Evolutionary conservation across 2,797 vertebrate genomes (phyloP), one percentile per base, ranked within the genome.

Genomic region (Danio jaintianensis): DNA sequence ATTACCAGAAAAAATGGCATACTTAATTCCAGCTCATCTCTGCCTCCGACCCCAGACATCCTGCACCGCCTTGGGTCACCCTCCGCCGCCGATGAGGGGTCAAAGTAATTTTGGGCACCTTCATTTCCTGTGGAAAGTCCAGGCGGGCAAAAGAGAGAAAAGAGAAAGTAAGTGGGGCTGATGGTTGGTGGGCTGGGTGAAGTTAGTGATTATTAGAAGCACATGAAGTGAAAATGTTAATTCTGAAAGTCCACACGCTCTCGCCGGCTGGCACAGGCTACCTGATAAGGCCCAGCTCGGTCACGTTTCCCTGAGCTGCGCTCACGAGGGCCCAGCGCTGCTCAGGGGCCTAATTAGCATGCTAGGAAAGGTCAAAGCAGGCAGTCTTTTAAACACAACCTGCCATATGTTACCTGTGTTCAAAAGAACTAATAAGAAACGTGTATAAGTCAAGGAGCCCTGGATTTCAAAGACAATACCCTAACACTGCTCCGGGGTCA

Each of bases 21-120:
- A 97, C 96, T 96, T 98, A 98, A 98, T 98, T 98, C 96, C 90
- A 93, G 92, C 95, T 99, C 97, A 96, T 98, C 98, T 96, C 94
- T 94, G 86, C 89, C 78, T 91, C 92, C 94, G 95, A 95, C 96
- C 96, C 95, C 94, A 63, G 88, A 84, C 93, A 85, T 94, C 93
- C 93, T 82, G 91, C 91, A 88, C 92, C 93, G 96, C 96, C 96
- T 96, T 94, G 95, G 95, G 96, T 97, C 94, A 91, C 93, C 95
- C 96, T 95, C 95, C 93, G 93, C 93, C 85, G 93, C 93, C 92
- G 92, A 93, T 91, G 89, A 89, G 18, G 91, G 96, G 97, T 97
- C 96, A 97, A 97, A 96, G 97, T 97, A 95, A 97, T 96, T 98
- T 97, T 91, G 95, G 92, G 92, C 89, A 92, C 90, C 90, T 95